These are phyloP conservation scores for Hypomecis atomaria DNA, from an alignment of 2,888 invertebrate species.

Conservation along the genomic window DNA sequence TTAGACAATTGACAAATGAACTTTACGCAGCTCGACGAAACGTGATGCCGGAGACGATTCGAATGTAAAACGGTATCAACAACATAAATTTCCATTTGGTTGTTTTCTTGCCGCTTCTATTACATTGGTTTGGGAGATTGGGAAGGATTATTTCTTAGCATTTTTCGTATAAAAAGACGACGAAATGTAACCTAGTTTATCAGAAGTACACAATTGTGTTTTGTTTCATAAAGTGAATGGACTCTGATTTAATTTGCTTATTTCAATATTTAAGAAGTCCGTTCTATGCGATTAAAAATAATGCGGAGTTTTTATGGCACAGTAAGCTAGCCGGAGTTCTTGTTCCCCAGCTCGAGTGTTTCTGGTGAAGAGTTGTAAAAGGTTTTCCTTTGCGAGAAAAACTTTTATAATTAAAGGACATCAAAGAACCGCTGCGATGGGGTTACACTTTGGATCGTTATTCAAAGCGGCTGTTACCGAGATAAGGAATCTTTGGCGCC, in stretches of 20 bases:
- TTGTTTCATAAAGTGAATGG: neutral
- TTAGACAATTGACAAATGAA: conserved; percentile 71
- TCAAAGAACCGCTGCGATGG: conserved; percentile 79
- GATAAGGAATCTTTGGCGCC: conserved; percentile 78
- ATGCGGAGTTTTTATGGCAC: conserved; percentile 42
- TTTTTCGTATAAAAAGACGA: conserved; percentile 33
- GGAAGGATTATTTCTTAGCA: conserved; percentile 38
- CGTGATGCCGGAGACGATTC: conserved; percentile 64
- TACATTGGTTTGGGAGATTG: conserved; percentile 41
- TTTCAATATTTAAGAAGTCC: neutral
- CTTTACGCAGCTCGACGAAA: conserved; percentile 66
- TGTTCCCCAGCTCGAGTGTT: conserved; percentile 50
- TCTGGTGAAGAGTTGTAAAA: conserved; percentile 58
- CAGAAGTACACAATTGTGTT: neutral
- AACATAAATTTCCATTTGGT: conserved; percentile 57
- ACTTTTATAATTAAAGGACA: conserved; percentile 83
- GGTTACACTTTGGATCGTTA: conserved; percentile 81
- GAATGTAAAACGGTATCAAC: conserved; percentile 69
- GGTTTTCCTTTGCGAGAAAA: conserved; percentile 75
- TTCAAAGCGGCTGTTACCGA: conserved; percentile 78
- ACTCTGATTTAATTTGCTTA: neutral
- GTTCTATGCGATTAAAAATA: conserved; percentile 26
- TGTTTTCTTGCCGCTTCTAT: conserved; percentile 53
- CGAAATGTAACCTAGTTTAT: conserved; percentile 25
- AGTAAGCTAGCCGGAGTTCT: conserved; percentile 45